Base-by-base conservation (phyloP, 1,140 invertebrate species). In the Carcinoscorpius rotundicauda region DNA sequence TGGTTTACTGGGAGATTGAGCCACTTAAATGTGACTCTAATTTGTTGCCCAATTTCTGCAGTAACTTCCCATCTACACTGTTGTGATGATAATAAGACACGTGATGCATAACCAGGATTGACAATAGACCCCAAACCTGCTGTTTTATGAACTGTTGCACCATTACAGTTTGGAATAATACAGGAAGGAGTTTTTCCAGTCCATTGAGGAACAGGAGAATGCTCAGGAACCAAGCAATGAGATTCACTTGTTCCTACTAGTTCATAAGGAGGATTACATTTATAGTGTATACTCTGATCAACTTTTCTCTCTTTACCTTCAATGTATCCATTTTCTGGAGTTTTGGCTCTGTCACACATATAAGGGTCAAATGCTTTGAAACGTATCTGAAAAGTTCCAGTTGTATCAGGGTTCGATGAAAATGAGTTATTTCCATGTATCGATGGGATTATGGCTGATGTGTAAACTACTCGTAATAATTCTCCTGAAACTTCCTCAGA, bases 291-390 rank as follows among this genome's bases (percentile, higher is more conserved):
- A 10, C 49, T 62, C 11, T 63, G 58, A 10, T 65, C 65, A 4
- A 70, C 52, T 52, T 63, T 68, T 29, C 64, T 59, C 6, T 62
- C 64, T 52, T 70, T 71, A 48, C 49, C 59, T 10, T 65, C 49
- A 9, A 62, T 11, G 49, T 65, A 57, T 8, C 70, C 70, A 57
- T 71, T 69, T 29, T 64, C 61, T 10, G 58, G 66, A 48, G 52
- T 51, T 49, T 63, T 57, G 3, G 68, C 65, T 52, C 60, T 64
- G 49, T 51, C 64, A 56, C 70, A 71, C 1, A 57, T 52, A 48
- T 61, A n/a, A 29, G 66, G 68, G 58, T 71, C 66, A 51, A 71
- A 70, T n/a, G 63, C 53, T 62, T 65, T 67, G 62, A 64, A 69
- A 9, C 68, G 61, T n/a, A 71, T 60, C 48, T 63, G 65, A 50